phyloP scores from a whole-genome alignment of 2,888 invertebrate species.

The Quadriops clusia region DNA sequence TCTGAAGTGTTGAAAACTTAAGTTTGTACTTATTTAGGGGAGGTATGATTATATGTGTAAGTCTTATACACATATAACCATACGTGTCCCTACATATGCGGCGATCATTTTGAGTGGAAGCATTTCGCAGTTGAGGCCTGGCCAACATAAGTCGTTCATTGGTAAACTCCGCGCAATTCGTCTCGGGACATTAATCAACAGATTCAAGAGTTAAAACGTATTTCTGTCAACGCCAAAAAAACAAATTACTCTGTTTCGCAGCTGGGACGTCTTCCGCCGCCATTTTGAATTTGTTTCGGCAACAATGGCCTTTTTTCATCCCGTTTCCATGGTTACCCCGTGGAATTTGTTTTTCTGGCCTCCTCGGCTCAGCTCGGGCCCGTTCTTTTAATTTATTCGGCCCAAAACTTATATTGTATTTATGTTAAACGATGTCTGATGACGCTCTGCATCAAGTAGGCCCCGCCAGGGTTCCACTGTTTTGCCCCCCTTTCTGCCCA shows the following conservation, averaged over 20 bases:
- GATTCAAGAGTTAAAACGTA: constrained; percentile 30
- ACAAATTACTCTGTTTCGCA: constrained; percentile 32
- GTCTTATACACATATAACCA: too few species aligned
- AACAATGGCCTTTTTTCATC: constrained; percentile 31
- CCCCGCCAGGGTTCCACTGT: too few species aligned
- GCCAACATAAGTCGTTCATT: constrained; percentile 26
- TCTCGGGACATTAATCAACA: constrained; percentile 31
- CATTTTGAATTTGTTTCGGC: constrained; percentile 35
- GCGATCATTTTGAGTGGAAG: too few species aligned
- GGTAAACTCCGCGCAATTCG: constrained; percentile 28
- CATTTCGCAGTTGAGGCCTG: too few species aligned
- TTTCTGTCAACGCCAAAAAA: constrained; percentile 32
- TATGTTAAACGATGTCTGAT: too few species aligned
- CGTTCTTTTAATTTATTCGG: constrained; percentile 30
- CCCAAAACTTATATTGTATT: too few species aligned
- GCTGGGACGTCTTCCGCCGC: constrained; percentile 28
- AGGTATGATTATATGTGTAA: too few species aligned
- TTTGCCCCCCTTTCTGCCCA: too few species aligned
- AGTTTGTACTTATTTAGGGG: too few species aligned
- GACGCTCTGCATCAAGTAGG: too few species aligned
- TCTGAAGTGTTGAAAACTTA: too few species aligned
- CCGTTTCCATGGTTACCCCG: constrained; percentile 27
- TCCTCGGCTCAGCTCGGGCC: constrained; percentile 21
- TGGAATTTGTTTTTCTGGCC: constrained; percentile 30
- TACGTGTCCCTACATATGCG: too few species aligned